Percentiles rank a stretch among this genome's conserved stretches.
These are phyloP conservation scores for Dermatophagoides farinae DNA, from an alignment of 1,140 invertebrate genomes.

Conservation along the genomic window DNA sequence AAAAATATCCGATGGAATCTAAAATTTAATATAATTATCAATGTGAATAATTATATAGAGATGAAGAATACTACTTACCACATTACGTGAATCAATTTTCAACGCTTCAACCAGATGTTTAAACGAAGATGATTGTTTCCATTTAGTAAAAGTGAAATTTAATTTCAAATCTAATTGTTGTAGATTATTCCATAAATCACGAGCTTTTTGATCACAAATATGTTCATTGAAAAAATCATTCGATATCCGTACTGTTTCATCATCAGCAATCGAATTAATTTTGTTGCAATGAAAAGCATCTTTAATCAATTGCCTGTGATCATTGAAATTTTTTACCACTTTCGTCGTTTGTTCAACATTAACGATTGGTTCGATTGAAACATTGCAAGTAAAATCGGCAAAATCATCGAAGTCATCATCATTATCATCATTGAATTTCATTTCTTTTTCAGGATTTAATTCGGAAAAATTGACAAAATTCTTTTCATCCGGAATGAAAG, in stretches of 20 bases:
- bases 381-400: background rate
- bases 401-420: background rate
- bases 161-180: slow-evolving; percentile 9
- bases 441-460: too few relatives aligned
- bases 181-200: background rate
- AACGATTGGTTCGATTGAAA: background rate
- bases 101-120: background rate
- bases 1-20: background rate
- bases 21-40: background rate
- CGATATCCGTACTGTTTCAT: background rate
- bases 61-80: background rate
- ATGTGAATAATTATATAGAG: background rate
- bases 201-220: background rate
- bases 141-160: background rate
- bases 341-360: background rate
- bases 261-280: background rate
- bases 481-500: background rate
- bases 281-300: background rate
- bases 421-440: too few relatives aligned
- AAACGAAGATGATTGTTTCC: background rate
- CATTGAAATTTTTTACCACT: background rate
- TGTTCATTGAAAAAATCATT: background rate
- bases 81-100: slow-evolving; percentile 1
- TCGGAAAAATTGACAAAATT: too few relatives aligned
- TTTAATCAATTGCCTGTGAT: background rate